These are phyloP conservation scores for Coenonympha arcania DNA, from an alignment of 2,888 invertebrate genomes.

Conservation along the genomic window DNA sequence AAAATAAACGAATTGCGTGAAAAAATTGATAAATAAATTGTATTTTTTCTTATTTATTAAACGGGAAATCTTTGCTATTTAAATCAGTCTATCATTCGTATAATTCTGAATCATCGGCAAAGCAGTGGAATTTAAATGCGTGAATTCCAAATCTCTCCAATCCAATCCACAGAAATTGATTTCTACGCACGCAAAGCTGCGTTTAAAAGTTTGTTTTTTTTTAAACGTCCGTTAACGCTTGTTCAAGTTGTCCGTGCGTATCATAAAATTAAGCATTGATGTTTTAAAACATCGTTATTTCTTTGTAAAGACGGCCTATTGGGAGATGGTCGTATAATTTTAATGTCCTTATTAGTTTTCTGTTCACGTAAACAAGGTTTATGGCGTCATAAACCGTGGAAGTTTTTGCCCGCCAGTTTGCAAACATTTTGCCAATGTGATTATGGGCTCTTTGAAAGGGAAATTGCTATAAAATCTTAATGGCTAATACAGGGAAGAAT, in stretches of 20 bases:
- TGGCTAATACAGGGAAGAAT: slow-evolving; percentile 10
- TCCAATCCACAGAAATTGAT: neutral
- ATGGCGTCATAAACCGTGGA: slow-evolving; percentile 47
- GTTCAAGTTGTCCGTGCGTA: slow-evolving; percentile 37
- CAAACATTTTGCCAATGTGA: slow-evolving; percentile 28
- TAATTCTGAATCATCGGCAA: too few relatives aligned
- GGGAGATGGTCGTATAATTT: slow-evolving; percentile 53
- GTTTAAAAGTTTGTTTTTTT: neutral
- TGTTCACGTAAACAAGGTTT: slow-evolving; percentile 51
- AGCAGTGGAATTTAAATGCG: too few relatives aligned
- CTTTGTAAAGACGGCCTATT: slow-evolving; percentile 48
- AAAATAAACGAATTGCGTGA: neutral
- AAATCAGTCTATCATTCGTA: too few relatives aligned
- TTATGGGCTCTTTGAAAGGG: slow-evolving; percentile 21
- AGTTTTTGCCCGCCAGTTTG: slow-evolving; percentile 36
- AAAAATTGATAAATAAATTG: too few relatives aligned
- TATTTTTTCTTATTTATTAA: too few relatives aligned
- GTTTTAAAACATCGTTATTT: slow-evolving; percentile 62
- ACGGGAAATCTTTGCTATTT: too few relatives aligned
- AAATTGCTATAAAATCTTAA: slow-evolving; percentile 20
- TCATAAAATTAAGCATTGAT: slow-evolving; percentile 55
- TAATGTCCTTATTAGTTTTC: slow-evolving; percentile 61
- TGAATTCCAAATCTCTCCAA: neutral
- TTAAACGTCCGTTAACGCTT: neutral
- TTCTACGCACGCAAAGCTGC: neutral